Percentiles rank a stretch among this genome's conserved stretches.
phyloP scores from a whole-genome alignment of 2,888 invertebrate genomes.

The Orchesellides sinensis region DNA sequence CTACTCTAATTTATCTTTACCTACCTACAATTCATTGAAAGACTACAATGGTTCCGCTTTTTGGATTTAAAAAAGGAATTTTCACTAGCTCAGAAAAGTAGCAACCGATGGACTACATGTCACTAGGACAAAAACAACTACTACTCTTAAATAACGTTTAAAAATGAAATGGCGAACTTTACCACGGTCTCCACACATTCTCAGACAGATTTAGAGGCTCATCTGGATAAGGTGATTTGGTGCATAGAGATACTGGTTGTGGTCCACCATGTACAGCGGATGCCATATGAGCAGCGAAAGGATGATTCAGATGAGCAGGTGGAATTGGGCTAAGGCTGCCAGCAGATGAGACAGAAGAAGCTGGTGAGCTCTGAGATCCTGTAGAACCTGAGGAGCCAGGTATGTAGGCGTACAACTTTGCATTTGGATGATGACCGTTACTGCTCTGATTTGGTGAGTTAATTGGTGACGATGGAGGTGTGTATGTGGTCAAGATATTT shows the following conservation, averaged over 20 bases:
- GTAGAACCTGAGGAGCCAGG: constrained; percentile 58
- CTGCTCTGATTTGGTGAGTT: constrained; percentile 63
- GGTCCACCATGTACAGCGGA: constrained; percentile 36
- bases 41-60: constrained; percentile 60
- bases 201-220: constrained; percentile 74
- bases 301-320: constrained; percentile 70
- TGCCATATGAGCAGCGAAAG: constrained; percentile 65
- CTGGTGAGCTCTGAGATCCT: constrained; percentile 63
- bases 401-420: constrained; percentile 65
- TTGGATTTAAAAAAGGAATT: constrained; percentile 50
- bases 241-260: constrained; percentile 68
- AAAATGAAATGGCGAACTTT: constrained; percentile 43
- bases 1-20: background rate
- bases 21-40: constrained; percentile 46
- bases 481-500: constrained; percentile 73
- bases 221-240: constrained; percentile 68
- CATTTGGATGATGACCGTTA: constrained; percentile 42
- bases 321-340: constrained; percentile 72
- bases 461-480: constrained; percentile 74
- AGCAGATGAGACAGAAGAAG: constrained; percentile 63
- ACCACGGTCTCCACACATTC: constrained; percentile 74
- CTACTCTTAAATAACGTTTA: constrained; percentile 19
- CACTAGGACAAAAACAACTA: constrained; percentile 37
- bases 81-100: constrained; percentile 63
- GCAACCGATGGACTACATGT: constrained; percentile 59